A percentile compares a stretch with the other conserved stretches of the same genome.
Conservation (phyloP, 2,113 vertebrate genomes). For the Procapra przewalskii region DNA sequence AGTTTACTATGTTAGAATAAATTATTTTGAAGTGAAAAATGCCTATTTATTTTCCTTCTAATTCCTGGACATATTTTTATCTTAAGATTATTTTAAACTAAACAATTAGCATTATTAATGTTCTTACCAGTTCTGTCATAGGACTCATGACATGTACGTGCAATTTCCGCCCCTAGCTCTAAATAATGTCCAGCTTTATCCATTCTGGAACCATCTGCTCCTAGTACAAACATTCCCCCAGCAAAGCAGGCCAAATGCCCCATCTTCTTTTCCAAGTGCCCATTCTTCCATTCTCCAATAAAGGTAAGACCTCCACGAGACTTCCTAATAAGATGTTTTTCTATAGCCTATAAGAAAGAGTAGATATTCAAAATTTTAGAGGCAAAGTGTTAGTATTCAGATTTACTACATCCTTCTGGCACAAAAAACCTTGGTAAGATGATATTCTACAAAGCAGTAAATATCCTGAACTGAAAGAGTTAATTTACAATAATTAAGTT, state of each 20-base stretch:
- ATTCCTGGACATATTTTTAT: background rate
- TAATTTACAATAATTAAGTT: background rate
- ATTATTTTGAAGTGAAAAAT: slow-evolving; percentile 32
- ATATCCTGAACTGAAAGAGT: background rate
- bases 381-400: background rate
- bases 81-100: background rate
- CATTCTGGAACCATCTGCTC: slow-evolving; percentile 94
- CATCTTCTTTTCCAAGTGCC: slow-evolving; percentile 98
- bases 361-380: slow-evolving; percentile 27
- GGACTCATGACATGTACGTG: slow-evolving; percentile 97
- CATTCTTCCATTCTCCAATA: slow-evolving; percentile 98
- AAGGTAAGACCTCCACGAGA: slow-evolving; percentile 96
- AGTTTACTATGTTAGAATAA: background rate
- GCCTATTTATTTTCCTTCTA: background rate
- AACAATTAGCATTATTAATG: slow-evolving; percentile 9
- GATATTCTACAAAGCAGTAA: background rate
- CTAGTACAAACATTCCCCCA: slow-evolving; percentile 96
- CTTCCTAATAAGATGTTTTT: slow-evolving; percentile 95
- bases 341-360: slow-evolving; percentile 88
- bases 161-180: slow-evolving; percentile 97
- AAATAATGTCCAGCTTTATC: slow-evolving; percentile 98
- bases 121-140: slow-evolving; percentile 95
- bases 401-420: background rate
- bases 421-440: background rate
- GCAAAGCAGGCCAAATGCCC: slow-evolving; percentile 98